Evolutionary conservation across 1,140 invertebrate genomes (phyloP), one percentile per base, ranked within the genome.

Genomic region (Hormaphis cornu): DNA sequence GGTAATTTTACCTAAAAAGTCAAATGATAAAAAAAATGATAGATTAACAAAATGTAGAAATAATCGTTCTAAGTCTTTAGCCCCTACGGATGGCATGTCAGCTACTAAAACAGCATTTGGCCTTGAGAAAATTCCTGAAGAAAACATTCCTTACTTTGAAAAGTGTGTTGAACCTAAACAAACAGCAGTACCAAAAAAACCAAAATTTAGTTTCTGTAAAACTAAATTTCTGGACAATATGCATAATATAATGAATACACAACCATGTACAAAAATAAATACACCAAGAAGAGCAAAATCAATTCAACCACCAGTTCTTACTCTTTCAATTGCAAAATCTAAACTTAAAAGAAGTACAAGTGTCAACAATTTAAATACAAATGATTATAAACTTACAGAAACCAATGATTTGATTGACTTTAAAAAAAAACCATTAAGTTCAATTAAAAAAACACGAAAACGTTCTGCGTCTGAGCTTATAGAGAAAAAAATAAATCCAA

Each of bases 311-410:
- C 44, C 61, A 24, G 44, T 16, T 22, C 5, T 66, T 14, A 63
- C 58, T 18, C 30, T 46, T 24, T 66, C 61, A 10, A 18, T 20
- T 0, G 28, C 50, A 2, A 50, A 66, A 66, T 9, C 5, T 14
- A 66, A 35, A 50, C 42, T 30, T 16, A 66, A 66, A 66, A 18
- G 44, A 50, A 50, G 61, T 22, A 14, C 40, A 33, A 66, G 61
- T 35, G 42, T 66, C 6, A 35, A 66, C 35, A 22, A 18, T 16
- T 48, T 48, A 33, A 16, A 20, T 20, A 50, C 42, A 10, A 22
- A 50, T 22, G 44, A 66, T 22, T 14, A 66, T 16, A 59, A 2
- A 14, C 8, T 22, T n/a, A 63, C 4, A 20, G n/a, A 26, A n/a
- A 42, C 44, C n/a, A 9, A 26, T 46, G 58, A 63, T 18, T 35